phyloP scores from a whole-genome alignment of 2,113 vertebrate species.

The Scomber colias region DNA sequence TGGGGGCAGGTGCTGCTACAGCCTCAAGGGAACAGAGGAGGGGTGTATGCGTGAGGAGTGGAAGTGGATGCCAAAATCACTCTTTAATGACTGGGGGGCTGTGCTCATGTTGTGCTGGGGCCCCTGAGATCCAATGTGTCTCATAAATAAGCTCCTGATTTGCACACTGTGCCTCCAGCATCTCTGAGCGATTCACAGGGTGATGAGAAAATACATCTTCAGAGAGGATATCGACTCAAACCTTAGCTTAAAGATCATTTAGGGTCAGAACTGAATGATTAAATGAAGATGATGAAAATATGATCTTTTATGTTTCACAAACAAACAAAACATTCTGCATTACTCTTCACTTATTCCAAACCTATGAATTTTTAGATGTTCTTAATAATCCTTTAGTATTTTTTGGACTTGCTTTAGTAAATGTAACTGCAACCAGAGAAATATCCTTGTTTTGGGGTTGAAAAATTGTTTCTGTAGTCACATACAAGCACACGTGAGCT shows the following conservation, averaged over 20 bases:
- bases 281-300: neutral
- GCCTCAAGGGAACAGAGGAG: constrained; percentile 58
- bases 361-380: neutral
- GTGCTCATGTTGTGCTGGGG: constrained; percentile 57
- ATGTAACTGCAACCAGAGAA: constrained; percentile 7
- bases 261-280: neutral
- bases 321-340: neutral
- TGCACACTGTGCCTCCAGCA: constrained; percentile 68
- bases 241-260: neutral
- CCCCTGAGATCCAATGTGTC: constrained; percentile 66
- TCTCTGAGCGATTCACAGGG: constrained; percentile 20
- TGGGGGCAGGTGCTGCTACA: constrained; percentile 79
- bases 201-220: constrained; percentile 34
- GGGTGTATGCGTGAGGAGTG: constrained; percentile 38
- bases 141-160: constrained; percentile 83
- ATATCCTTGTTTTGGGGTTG: neutral
- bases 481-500: constrained; percentile 63
- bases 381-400: neutral
- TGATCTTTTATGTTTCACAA: neutral
- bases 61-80: constrained; percentile 79
- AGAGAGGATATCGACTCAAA: constrained; percentile 34
- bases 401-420: neutral
- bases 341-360: neutral
- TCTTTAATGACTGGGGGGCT: constrained; percentile 81
- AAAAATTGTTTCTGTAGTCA: constrained; percentile 29